These are phyloP conservation scores for Dromius quadrimaculatus DNA, from an alignment of 2,888 invertebrate genomes.

Conservation along the genomic window DNA sequence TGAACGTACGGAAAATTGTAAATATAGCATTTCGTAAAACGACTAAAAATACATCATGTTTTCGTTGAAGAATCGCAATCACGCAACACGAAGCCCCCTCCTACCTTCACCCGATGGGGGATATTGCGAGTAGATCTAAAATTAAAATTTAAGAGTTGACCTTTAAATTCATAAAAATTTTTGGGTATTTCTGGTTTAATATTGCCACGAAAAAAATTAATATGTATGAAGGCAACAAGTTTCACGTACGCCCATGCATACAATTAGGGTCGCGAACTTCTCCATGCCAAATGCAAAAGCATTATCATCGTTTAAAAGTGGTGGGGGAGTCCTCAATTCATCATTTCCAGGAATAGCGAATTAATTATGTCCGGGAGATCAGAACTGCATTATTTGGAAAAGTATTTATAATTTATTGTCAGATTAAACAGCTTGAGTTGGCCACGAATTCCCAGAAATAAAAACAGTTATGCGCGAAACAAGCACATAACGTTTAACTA, in stretches of 20 bases:
- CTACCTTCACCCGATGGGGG: too few species aligned
- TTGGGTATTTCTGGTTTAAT: conserved; percentile 2
- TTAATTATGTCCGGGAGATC: conserved; percentile 29
- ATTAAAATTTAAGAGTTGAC: background rate
- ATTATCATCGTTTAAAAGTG: too few species aligned
- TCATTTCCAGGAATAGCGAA: background rate
- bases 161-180: background rate
- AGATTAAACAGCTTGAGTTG: conserved; percentile 23
- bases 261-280: conserved; percentile 27
- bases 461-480: conserved; percentile 27
- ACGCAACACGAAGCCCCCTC: too few species aligned
- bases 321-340: too few species aligned
- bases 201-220: conserved; percentile 12
- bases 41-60: background rate
- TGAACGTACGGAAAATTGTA: background rate
- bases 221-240: too few species aligned
- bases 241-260: conserved; percentile 9
- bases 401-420: conserved; percentile 42
- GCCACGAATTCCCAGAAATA: conserved; percentile 6
- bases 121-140: too few species aligned
- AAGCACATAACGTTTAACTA: conserved; percentile 4
- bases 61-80: conserved; percentile 2
- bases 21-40: conserved; percentile 8
- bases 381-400: conserved; percentile 45
- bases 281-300: too few species aligned